Evolutionary conservation across 2,113 vertebrate species (phyloP), one percentile per base, ranked within the genome.

Genomic region (Acrocephalus kingi): DNA sequence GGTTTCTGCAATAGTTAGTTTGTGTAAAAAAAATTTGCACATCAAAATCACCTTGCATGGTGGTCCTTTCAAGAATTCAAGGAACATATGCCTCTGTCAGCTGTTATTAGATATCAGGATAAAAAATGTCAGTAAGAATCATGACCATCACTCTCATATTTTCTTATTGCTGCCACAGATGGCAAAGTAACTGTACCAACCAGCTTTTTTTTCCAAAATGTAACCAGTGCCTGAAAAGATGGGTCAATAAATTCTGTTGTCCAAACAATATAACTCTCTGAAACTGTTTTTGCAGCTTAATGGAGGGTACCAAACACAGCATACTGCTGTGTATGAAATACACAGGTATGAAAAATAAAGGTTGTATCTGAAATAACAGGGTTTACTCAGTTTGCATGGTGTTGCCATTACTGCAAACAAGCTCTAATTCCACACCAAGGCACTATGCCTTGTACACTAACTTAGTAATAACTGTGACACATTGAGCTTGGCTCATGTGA

Each of bases 121-220:
- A 95, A 95, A 93, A 93, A 86, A 82, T 94, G 85, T 84, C 93
- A 94, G 64, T 78, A 89, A 95, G 92, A 97, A 94, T 98, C 92
- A 94, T 94, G 92, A 93, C 79, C 77, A 54, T 72, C 55, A 74
- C 51, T 7, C 39, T 74, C 63, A 72, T 54, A 72, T 94, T 96
- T 96, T 91, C 77, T 93, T 89, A 59, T 74, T 91, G 52, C 62
- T 72, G 59, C 77, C 64, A 80, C 83, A 95, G 93, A 97, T 84
- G 63, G 90, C 59, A 91, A 90, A 95, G 67, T 87, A 86, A 91
- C 89, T 76, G 67, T 84, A 81, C 90, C 72, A 97, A 96, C 24
- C 41, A 90, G n/a, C 17, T 28, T n/a, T 72, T 84, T 94, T 94
- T 86, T 63, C 61, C 52, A 52, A 86, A 77, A 25, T 73, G 52